Conservation (phyloP, 2,113 vertebrate genomes). For the Morone chrysops region DNA sequence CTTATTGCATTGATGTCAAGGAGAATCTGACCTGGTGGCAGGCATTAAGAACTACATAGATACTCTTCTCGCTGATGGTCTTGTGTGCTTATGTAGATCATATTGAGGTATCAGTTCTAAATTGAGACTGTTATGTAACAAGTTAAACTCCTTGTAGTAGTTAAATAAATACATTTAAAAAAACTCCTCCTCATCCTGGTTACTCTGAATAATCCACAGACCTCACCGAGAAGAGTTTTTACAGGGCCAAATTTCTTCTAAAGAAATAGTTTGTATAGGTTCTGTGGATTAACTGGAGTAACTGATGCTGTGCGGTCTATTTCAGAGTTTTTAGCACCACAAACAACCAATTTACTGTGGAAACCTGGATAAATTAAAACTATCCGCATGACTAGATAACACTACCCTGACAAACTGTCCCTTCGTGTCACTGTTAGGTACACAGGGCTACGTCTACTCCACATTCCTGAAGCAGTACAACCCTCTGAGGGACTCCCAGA, state of each 20-base stretch:
- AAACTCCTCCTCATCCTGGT: background rate
- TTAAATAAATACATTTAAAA: too few relatives aligned
- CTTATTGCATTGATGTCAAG: too few relatives aligned
- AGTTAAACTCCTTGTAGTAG: too few relatives aligned
- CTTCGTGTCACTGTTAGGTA: constrained; percentile 75
- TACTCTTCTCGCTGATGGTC: too few relatives aligned
- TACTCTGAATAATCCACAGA: background rate
- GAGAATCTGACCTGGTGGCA: too few relatives aligned
- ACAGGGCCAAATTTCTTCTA: too few relatives aligned
- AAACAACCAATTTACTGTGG: background rate
- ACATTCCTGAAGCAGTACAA: constrained; percentile 96
- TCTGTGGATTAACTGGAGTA: background rate
- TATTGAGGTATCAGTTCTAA: too few relatives aligned
- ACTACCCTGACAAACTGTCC: background rate
- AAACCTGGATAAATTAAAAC: background rate
- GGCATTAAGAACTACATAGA: too few relatives aligned
- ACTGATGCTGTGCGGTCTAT: background rate
- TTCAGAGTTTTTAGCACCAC: background rate
- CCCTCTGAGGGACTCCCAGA: constrained; percentile 85
- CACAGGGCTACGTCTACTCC: constrained; percentile 93
- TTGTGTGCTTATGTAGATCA: too few relatives aligned
- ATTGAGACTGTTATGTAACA: too few relatives aligned
- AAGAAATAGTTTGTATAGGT: background rate
- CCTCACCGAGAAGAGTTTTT: background rate
- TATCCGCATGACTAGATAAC: background rate